These are phyloP conservation scores for Oryzaephilus surinamensis DNA, from an alignment of 1,140 invertebrate species.

Conservation along the genomic window DNA sequence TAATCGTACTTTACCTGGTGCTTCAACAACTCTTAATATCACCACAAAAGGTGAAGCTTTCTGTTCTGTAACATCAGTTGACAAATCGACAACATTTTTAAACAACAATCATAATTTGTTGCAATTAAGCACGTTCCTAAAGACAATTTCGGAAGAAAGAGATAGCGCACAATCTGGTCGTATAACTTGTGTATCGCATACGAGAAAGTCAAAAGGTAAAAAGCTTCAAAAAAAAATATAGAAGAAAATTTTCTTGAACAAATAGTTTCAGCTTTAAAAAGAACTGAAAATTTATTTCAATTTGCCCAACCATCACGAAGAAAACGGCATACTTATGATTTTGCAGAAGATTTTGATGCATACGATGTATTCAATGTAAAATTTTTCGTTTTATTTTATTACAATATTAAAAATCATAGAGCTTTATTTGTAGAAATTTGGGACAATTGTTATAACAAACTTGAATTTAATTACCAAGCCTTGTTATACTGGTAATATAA, in stretches of 20 bases:
- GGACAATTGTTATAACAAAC: conserved; percentile 23
- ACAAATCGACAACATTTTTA: conserved; percentile 47
- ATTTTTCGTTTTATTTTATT: not conserved
- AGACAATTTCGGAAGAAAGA: conserved; percentile 1
- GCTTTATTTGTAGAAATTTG: conserved; percentile 22
- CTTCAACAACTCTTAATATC: conserved; percentile 38
- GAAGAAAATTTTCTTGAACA: not conserved
- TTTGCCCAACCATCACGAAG: too few relatives aligned
- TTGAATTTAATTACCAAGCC: conserved; percentile 24
- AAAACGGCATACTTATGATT: conserved; percentile 16
- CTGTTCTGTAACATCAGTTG: conserved; percentile 48
- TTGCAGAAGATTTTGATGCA: conserved; percentile 24
- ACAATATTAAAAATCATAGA: conserved; percentile 1
- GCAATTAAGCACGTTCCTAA: not conserved
- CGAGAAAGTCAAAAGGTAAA: conserved; percentile 13
- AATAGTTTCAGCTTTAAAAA: too few relatives aligned
- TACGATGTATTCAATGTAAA: conserved; percentile 27
- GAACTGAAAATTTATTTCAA: too few relatives aligned
- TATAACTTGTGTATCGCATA: conserved; percentile 14
- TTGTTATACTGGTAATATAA: conserved; percentile 23
- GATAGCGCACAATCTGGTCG: conserved; percentile 12
- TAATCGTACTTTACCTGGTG: conserved; percentile 38
- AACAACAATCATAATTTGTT: conserved; percentile 12
- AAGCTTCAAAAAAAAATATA: not conserved
- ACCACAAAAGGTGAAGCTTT: conserved; percentile 43